Percentiles rank a stretch among this genome's conserved stretches.
These are phyloP conservation scores for Drosophila yakuba DNA, from an alignment of 1,140 invertebrate species.

Conservation along the genomic window DNA sequence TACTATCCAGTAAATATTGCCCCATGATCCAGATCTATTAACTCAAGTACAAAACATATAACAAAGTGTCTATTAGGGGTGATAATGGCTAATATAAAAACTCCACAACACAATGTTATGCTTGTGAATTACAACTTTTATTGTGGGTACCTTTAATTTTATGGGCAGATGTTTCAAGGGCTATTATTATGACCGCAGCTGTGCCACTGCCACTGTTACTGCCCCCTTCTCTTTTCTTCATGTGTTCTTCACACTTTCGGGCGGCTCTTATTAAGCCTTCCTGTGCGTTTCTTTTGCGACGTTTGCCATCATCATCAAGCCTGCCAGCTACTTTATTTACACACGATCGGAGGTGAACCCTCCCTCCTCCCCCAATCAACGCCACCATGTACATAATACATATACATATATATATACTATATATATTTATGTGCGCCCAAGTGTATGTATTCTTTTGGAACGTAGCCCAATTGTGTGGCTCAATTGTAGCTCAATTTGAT, in stretches of 20 bases:
- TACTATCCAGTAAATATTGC: background rate
- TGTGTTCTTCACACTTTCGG: constrained; percentile 25
- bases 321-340: constrained; percentile 56
- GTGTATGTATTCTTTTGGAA: constrained; percentile 35
- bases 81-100: background rate
- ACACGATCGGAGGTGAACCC: constrained; percentile 44
- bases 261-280: constrained; percentile 47
- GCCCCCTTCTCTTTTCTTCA: background rate
- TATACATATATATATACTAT: constrained; percentile 1
- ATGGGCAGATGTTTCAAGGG: constrained; percentile 11
- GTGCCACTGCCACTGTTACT: constrained; percentile 1
- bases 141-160: background rate
- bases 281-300: constrained; percentile 60
- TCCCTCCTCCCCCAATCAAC: constrained; percentile 20
- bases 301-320: constrained; percentile 42
- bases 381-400: background rate
- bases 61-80: background rate
- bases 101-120: background rate
- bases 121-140: constrained; percentile 12
- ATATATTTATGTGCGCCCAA: background rate
- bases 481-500: constrained; percentile 71
- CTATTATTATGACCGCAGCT: constrained; percentile 31
- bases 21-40: background rate
- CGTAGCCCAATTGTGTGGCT: constrained; percentile 67
- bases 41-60: background rate